These are phyloP conservation scores for Drosophila testacea DNA, from an alignment of 2,888 invertebrate species.

Conservation along the genomic window DNA sequence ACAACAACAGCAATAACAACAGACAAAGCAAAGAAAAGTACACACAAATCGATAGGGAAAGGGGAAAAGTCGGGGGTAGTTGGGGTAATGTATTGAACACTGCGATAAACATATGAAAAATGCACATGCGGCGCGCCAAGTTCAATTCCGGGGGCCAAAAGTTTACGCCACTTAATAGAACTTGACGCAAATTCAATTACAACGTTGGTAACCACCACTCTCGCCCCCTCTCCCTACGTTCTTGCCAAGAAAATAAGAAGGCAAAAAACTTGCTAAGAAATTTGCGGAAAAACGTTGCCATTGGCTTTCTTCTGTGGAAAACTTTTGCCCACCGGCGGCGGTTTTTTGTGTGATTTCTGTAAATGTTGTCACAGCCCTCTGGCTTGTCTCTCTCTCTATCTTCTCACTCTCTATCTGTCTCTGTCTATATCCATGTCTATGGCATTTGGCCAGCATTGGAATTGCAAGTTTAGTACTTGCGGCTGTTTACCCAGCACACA, in stretches of 20 bases:
- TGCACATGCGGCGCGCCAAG: slow-evolving; percentile 76
- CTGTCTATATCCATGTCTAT: slow-evolving; percentile 17
- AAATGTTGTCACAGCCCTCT: slow-evolving; percentile 63
- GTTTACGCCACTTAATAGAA: slow-evolving; percentile 80
- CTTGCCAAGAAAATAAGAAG: slow-evolving; percentile 9
- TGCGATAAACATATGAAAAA: slow-evolving; percentile 81
- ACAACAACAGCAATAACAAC: slow-evolving; percentile 12
- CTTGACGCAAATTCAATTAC: slow-evolving; percentile 81
- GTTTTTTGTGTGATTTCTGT: slow-evolving; percentile 62
- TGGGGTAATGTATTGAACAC: slow-evolving; percentile 61
- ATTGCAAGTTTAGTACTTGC: slow-evolving; percentile 62
- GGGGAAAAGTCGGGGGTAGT: not conserved
- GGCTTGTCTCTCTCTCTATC: slow-evolving; percentile 2
- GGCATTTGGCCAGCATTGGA: slow-evolving; percentile 50
- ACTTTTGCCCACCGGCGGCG: slow-evolving; percentile 58
- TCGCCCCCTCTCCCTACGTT: not conserved
- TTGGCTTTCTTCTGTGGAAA: slow-evolving; percentile 50
- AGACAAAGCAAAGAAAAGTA: slow-evolving; percentile 37
- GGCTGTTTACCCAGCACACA: slow-evolving; percentile 47
- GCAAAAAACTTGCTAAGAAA: slow-evolving; percentile 69
- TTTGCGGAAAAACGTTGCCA: slow-evolving; percentile 75
- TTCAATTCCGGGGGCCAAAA: slow-evolving; percentile 73
- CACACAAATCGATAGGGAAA: slow-evolving; percentile 3
- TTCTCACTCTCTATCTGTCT: not conserved
- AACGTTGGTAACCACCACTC: slow-evolving; percentile 41